phyloP scores from a whole-genome alignment of 2,888 invertebrate species.

The Macaria liturata region DNA sequence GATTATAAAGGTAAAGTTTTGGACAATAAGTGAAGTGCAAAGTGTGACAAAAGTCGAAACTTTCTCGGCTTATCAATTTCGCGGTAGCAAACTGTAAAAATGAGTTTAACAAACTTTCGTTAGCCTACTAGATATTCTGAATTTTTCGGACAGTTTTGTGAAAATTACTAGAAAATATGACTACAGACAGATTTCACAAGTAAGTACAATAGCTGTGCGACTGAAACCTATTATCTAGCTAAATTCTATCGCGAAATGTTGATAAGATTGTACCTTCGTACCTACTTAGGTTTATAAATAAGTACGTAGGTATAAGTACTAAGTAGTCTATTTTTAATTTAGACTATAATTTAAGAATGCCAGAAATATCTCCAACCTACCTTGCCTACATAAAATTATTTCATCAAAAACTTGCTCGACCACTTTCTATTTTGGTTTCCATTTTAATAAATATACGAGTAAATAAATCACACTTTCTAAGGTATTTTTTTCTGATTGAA shows the following conservation, averaged over 20 bases:
- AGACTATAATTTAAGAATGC: too few relatives aligned
- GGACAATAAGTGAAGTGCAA: slow-evolving; percentile 25
- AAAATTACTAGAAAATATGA: slow-evolving; percentile 64
- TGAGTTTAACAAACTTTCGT: slow-evolving; percentile 69
- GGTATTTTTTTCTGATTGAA: too few relatives aligned
- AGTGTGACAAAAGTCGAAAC: slow-evolving; percentile 65
- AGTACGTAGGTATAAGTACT: background rate
- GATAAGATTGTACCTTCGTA: slow-evolving; percentile 52
- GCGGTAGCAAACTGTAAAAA: slow-evolving; percentile 64
- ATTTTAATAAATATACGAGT: too few relatives aligned
- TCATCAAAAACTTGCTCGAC: too few relatives aligned
- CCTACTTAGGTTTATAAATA: slow-evolving; percentile 4
- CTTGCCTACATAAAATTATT: too few relatives aligned
- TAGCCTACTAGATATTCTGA: slow-evolving; percentile 20
- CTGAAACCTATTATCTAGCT: slow-evolving; percentile 14
- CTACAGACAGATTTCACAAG: slow-evolving; percentile 86
- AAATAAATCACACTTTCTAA: too few relatives aligned
- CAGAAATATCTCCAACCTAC: too few relatives aligned
- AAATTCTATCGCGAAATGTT: slow-evolving; percentile 30
- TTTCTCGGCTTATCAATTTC: slow-evolving; percentile 68
- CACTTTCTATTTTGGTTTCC: too few relatives aligned
- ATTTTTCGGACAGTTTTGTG: slow-evolving; percentile 16
- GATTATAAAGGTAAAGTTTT: background rate
- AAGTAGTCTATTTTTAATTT: too few relatives aligned
- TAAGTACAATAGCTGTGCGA: slow-evolving; percentile 60